Evolutionary conservation across 1,140 invertebrate genomes (phyloP).

Genomic region (Heliconius hermathena): DNA sequence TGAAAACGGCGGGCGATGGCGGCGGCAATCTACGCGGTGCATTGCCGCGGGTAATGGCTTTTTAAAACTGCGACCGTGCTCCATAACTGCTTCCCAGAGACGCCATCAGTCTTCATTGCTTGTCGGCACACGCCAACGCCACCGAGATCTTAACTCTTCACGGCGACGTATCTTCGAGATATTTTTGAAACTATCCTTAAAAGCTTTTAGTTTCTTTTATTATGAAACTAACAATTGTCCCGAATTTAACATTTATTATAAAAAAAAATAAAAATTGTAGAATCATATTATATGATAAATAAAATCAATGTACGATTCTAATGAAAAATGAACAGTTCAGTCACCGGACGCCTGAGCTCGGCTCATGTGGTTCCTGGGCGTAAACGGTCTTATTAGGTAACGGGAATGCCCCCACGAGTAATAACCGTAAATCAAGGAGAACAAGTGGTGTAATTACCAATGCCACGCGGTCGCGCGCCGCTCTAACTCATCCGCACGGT

Average conservation of each 20-base stretch:
- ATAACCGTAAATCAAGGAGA: slow-evolving; percentile 81
- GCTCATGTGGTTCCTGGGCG: slow-evolving; percentile 75
- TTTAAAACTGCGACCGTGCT: slow-evolving; percentile 81
- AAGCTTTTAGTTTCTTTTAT: slow-evolving; percentile 49
- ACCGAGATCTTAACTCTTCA: slow-evolving; percentile 73
- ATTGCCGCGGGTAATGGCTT: slow-evolving; percentile 78
- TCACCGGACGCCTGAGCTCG: slow-evolving; percentile 31
- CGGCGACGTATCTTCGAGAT: slow-evolving; percentile 63
- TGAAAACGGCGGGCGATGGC: slow-evolving; percentile 62
- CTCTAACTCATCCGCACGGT: slow-evolving; percentile 78
- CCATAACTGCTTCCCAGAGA: slow-evolving; percentile 75
- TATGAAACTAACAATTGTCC: slow-evolving; percentile 18
- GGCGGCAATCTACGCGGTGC: slow-evolving; percentile 75
- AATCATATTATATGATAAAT: not conserved
- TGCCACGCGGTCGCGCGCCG: slow-evolving; percentile 75
- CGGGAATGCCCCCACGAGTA: slow-evolving; percentile 77
- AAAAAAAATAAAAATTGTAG: not conserved
- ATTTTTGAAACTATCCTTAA: slow-evolving; percentile 64
- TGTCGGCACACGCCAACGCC: slow-evolving; percentile 67
- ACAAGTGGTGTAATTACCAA: slow-evolving; percentile 80
- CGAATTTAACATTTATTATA: not conserved
- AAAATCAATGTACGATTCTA: not conserved
- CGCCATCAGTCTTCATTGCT: slow-evolving; percentile 81
- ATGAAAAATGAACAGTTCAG: slow-evolving; percentile 26
- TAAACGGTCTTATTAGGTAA: slow-evolving; percentile 81